These are phyloP conservation scores for Drosophila rubida DNA, from an alignment of 2,888 invertebrate genomes.

Conservation along the genomic window DNA sequence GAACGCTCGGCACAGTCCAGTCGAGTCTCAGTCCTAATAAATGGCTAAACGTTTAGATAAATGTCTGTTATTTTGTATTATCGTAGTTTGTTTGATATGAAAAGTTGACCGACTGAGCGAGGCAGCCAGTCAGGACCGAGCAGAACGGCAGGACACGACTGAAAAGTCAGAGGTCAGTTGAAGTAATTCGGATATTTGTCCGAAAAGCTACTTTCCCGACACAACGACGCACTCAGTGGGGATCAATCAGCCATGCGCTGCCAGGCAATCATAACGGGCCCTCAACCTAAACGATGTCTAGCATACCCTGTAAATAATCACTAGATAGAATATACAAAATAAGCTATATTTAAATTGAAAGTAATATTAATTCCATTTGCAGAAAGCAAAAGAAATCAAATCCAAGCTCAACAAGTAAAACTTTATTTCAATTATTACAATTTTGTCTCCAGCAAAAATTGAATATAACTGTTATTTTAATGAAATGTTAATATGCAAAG, in stretches of 20 bases:
- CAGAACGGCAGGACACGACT: no score
- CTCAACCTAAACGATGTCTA: not conserved
- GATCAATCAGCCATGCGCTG: constrained; percentile 40
- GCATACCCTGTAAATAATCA: constrained; percentile 10
- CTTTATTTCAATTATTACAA: no score
- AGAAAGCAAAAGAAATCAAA: no score
- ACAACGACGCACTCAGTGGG: constrained; percentile 35
- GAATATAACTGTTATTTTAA: no score
- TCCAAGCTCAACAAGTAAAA: no score
- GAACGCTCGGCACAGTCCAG: constrained; percentile 2
- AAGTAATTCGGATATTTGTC: constrained; percentile 48
- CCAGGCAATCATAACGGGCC: constrained; percentile 29
- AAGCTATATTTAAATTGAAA: no score
- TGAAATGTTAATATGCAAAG: no score
- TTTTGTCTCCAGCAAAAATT: no score
- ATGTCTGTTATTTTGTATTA: constrained; percentile 71
- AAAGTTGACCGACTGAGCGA: constrained; percentile 52
- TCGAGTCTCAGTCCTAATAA: constrained; percentile 53
- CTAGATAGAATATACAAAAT: no score
- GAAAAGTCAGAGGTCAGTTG: constrained; percentile 43
- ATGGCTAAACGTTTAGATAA: constrained; percentile 73
- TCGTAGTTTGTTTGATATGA: constrained; percentile 70
- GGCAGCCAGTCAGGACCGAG: not conserved
- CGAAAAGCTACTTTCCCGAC: constrained; percentile 14
- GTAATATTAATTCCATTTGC: no score